Base-by-base conservation (phyloP, 2,113 vertebrate species). In the Clinocottus analis region DNA sequence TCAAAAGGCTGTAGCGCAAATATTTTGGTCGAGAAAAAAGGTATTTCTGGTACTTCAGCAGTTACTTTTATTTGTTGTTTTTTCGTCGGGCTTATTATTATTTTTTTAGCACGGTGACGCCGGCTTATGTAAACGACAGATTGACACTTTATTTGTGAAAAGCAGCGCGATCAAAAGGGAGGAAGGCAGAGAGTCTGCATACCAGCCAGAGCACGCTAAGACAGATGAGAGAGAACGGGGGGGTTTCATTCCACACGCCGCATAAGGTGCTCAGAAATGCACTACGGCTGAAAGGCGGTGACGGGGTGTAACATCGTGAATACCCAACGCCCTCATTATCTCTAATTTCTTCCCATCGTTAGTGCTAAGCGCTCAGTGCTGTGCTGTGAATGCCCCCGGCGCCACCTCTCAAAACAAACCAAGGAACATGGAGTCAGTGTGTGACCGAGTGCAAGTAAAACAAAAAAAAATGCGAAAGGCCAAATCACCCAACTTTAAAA, bases 131-230 rank as follows among this genome's bases (percentile, higher is more conserved):
- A 85, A 69, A 23, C 2, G 84, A 77, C 80, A 76, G 75, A 43
- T 56, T 72, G 76, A 71, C 63, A 72, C 55, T 72, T 61, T 73
- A 21, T 85, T 81, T 76, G 68, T 85, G 53, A 78, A 79, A 43
- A 69, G 4, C 29, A n/a, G n/a, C 5, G 0, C 23, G 77, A 89
- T 89, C 79, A 91, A 83, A 55, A 80, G 47, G 47, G 60, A 41
- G 1, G 29, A 29, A 8, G 41, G 45, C 56, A 49, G 65, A 53
- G 29, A 45, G 41, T 16, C 62, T 31, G 61, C 59, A 27, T 3
- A 6, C 12, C 82, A 81, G 73, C 49, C 75, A 65, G n/a, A 69
- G 47, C 31, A 60, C 53, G 29, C 47, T 69, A 33, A 29, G 72
- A 51, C 23, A 67, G 70, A 76, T 16, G 23, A 33, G 8, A 56